phyloP scores from a whole-genome alignment of 1,140 invertebrate genomes.

The Bicyclus anynana region DNA sequence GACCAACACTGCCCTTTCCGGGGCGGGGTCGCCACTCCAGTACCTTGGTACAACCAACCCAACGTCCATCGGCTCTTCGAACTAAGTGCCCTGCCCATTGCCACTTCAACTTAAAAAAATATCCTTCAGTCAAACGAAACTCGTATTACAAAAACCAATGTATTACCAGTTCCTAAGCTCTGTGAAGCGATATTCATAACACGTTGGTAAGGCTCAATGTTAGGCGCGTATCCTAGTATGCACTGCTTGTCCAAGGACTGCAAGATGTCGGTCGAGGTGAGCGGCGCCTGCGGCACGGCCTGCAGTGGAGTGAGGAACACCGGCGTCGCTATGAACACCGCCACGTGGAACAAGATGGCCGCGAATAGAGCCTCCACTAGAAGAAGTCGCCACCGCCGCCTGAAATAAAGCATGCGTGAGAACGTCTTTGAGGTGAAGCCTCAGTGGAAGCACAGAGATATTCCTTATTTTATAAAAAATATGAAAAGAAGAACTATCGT shows the following conservation, averaged over 20 bases:
- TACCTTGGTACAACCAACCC: too few species aligned
- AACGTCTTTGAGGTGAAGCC: too few species aligned
- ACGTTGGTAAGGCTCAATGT: constrained; percentile 29
- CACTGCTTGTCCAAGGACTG: constrained; percentile 29
- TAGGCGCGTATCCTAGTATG: constrained; percentile 54
- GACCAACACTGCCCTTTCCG: too few species aligned
- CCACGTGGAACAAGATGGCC: constrained; percentile 30
- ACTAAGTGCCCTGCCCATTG: too few species aligned
- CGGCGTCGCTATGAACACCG: constrained; percentile 49
- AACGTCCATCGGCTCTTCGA: too few species aligned
- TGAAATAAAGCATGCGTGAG: constrained; percentile 6
- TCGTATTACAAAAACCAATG: background rate
- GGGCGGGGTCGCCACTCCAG: too few species aligned
- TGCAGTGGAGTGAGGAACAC: constrained; percentile 56
- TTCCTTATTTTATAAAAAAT: too few species aligned
- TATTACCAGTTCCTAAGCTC: constrained; percentile 35
- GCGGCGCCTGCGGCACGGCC: constrained; percentile 36
- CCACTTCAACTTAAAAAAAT: too few species aligned
- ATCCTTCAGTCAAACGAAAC: too few species aligned
- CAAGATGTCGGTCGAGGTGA: constrained; percentile 35
- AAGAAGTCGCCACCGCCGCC: constrained; percentile 44
- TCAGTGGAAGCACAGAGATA: too few species aligned
- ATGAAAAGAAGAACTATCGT: too few species aligned
- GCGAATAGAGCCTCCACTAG: constrained; percentile 43
- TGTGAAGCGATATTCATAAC: constrained; percentile 42